Conservation (phyloP, 2,888 invertebrate genomes). For the Caenorhabditis sulstoni region DNA sequence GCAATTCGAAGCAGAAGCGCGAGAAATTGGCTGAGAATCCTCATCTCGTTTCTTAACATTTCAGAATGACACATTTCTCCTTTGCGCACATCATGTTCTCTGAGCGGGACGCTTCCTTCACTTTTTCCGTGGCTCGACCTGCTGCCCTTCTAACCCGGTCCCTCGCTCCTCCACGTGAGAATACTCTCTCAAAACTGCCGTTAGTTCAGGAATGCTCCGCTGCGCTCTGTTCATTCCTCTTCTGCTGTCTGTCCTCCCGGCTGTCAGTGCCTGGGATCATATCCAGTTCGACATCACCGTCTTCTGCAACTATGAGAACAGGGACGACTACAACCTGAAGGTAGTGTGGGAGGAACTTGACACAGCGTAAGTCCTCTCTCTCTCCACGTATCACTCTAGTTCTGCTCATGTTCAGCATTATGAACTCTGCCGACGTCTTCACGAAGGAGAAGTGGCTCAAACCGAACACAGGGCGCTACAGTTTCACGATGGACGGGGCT, state of each 20-base stretch:
- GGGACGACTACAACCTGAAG: slow-evolving; percentile 4
- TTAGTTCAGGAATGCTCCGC: background rate
- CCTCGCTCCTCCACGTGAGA: no score
- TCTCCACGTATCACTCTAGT: background rate
- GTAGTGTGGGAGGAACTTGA: slow-evolving; percentile 27
- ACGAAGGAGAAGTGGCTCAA: background rate
- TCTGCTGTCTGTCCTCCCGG: slow-evolving; percentile 1
- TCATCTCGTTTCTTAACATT: no score
- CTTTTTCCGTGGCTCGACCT: no score
- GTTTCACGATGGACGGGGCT: slow-evolving; percentile 26
- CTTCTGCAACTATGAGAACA: slow-evolving; percentile 13
- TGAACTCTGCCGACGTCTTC: background rate
- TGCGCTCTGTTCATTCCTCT: background rate
- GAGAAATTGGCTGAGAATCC: no score
- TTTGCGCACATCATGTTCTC: no score
- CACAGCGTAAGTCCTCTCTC: background rate
- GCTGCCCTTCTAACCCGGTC: no score
- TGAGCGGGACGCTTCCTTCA: no score
- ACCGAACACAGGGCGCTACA: slow-evolving; percentile 4
- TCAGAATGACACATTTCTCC: no score
- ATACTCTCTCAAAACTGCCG: no score
- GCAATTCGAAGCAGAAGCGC: no score
- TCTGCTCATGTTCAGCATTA: background rate
- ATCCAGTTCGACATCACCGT: slow-evolving; percentile 42
- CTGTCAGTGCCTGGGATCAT: slow-evolving; percentile 19